A percentile compares a stretch with the other conserved stretches of the same genome.
Evolutionary conservation across 2,888 invertebrate species (phyloP).

Genomic region (Mactromeris polynyma): DNA sequence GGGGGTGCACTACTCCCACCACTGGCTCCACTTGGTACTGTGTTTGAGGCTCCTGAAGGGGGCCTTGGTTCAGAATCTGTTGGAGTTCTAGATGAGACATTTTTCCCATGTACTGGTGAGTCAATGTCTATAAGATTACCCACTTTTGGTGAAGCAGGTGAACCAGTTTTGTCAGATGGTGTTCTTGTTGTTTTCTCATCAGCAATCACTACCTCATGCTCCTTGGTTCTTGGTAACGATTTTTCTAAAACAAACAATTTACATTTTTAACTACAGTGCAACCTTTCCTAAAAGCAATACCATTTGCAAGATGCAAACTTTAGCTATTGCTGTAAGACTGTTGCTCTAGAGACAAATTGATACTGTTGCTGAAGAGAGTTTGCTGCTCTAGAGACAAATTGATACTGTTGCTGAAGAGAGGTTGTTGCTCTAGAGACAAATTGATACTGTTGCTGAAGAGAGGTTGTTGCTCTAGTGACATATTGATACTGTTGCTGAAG

Average conservation of each 20-base stretch:
- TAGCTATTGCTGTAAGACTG: too few species aligned
- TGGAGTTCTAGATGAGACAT: slow-evolving; percentile 7
- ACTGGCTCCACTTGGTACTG: slow-evolving; percentile 38
- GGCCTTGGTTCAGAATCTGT: slow-evolving; percentile 9
- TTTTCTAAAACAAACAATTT: slow-evolving; percentile 25
- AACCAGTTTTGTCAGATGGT: slow-evolving; percentile 16
- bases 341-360: too few species aligned
- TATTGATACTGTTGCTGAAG: too few species aligned
- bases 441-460: too few species aligned
- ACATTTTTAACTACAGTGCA: too few species aligned
- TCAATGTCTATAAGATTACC: slow-evolving; percentile 66
- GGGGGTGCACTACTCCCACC: slow-evolving; percentile 15
- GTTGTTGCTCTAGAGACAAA: too few species aligned
- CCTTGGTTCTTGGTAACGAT: not conserved
- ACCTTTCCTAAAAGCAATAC: too few species aligned
- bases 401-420: too few species aligned
- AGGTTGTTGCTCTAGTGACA: too few species aligned
- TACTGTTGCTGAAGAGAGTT: too few species aligned
- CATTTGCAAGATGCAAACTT: too few species aligned
- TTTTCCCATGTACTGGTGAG: slow-evolving; percentile 42
- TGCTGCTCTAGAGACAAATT: too few species aligned
- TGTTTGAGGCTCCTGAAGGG: slow-evolving; percentile 29
- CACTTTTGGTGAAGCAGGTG: slow-evolving; percentile 36
- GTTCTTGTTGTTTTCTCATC: slow-evolving; percentile 18
- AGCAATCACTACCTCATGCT: slow-evolving; percentile 14